A percentile compares a stretch with the other conserved stretches of the same genome.
Evolutionary conservation across 1,140 invertebrate genomes (phyloP).

Genomic region (Saxidomus purpurata): DNA sequence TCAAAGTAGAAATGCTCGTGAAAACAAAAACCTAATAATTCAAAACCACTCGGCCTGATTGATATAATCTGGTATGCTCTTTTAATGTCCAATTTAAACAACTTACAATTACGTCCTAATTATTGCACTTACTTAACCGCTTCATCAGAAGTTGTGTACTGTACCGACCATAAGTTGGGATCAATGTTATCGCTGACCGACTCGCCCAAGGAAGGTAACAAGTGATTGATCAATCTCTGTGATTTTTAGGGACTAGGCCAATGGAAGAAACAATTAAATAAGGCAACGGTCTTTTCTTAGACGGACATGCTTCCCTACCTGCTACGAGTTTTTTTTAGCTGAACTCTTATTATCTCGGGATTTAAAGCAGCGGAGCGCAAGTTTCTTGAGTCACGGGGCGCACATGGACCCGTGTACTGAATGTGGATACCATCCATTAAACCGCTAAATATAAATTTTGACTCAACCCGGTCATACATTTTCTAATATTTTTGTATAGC

Average conservation of each 20-base stretch:
- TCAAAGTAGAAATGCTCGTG: slow-evolving; percentile 28
- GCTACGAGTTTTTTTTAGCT: slow-evolving; percentile 33
- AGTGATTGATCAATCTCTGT: slow-evolving; percentile 25
- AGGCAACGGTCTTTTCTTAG: background rate
- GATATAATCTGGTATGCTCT: slow-evolving; percentile 58
- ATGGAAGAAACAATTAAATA: slow-evolving; percentile 45
- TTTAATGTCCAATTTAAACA: slow-evolving; percentile 64
- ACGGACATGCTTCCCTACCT: slow-evolving; percentile 41
- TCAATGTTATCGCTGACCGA: slow-evolving; percentile 66
- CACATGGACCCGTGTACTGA: background rate
- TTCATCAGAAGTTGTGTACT: slow-evolving; percentile 66
- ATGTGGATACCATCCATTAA: slow-evolving; percentile 48
- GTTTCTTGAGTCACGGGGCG: background rate
- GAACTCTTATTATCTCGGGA: background rate
- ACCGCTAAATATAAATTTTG: background rate
- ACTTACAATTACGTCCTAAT: slow-evolving; percentile 19
- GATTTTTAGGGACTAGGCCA: slow-evolving; percentile 48
- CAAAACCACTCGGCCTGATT: slow-evolving; percentile 7
- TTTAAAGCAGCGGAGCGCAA: slow-evolving; percentile 7
- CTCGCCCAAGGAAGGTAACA: slow-evolving; percentile 45
- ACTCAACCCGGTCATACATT: background rate
- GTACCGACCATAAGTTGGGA: slow-evolving; percentile 36
- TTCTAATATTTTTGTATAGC: background rate
- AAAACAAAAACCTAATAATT: slow-evolving; percentile 32
- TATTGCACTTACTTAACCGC: slow-evolving; percentile 59